Percentiles rank a stretch among this genome's conserved stretches.
Evolutionary conservation across 2,888 invertebrate species (phyloP).

Genomic region (Agrilus mali): DNA sequence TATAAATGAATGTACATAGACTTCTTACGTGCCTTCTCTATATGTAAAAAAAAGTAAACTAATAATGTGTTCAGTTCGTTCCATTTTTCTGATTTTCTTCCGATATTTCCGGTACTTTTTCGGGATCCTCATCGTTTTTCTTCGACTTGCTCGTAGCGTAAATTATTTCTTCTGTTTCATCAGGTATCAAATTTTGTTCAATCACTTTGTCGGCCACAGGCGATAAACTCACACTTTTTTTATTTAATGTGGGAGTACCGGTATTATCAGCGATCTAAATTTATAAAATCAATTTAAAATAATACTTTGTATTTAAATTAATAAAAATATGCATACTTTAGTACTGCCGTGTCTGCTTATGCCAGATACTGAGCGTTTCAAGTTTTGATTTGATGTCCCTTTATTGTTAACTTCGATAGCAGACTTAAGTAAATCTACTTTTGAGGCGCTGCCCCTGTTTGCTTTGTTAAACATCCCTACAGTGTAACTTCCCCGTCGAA

Average conservation of each 20-base stretch:
- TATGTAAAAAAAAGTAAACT: too few relatives aligned
- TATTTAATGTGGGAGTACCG: constrained; percentile 16
- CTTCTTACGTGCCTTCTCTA: too few relatives aligned
- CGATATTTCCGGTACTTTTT: too few relatives aligned
- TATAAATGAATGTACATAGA: too few relatives aligned
- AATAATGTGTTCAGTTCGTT: too few relatives aligned
- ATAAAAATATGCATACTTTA: constrained; percentile 1
- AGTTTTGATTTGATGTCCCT: constrained; percentile 18
- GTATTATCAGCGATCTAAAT: constrained; percentile 8
- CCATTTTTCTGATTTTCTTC: too few relatives aligned
- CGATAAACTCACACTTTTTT: constrained; percentile 12
- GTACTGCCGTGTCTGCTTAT: constrained; percentile 12
- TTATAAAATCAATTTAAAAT: not conserved
- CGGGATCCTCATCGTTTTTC: too few relatives aligned
- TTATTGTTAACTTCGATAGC: constrained; percentile 53
- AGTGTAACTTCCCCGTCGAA: constrained; percentile 43
- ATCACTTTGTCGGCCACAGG: constrained; percentile 13
- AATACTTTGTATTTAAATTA: not conserved
- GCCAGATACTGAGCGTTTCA: constrained; percentile 11
- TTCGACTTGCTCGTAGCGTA: constrained; percentile 9
- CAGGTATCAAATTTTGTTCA: constrained; percentile 15
- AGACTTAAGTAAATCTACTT: constrained; percentile 56
- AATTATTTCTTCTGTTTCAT: constrained; percentile 20
- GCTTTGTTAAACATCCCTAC: constrained; percentile 36
- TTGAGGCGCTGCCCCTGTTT: constrained; percentile 40